Evolutionary conservation across 2,888 invertebrate genomes (phyloP), one percentile per base, ranked within the genome.

Genomic region (Drosophila peninsularis): DNA sequence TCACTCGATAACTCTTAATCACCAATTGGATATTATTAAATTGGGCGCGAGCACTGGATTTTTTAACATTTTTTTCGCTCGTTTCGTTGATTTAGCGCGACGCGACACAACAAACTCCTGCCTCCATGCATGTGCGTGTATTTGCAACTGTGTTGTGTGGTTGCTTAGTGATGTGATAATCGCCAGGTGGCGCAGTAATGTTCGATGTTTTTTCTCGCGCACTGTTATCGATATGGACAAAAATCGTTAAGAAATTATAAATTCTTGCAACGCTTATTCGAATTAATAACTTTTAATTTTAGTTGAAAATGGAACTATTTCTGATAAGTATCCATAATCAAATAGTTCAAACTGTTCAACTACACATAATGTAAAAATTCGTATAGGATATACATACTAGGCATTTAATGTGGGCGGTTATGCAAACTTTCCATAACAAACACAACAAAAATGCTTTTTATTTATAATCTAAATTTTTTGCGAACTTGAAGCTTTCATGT

Each of bases 91-190:
- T 73, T 78, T 69, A 79, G 87, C 87, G 81, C 84, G 81, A 84
- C 83, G 71, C 80, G 78, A 83, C 83, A 80, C 81, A 82, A 82
- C 82, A 82, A 82, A 82, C 79, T 71, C 44, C 62, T 72, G 60
- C 55, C 54, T 65, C 61, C 62, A 67, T 69, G 67, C 67, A 52
- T 69, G 49, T 78, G 71, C 58, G 71, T 65, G 55, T 67, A 44
- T 64, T 41, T 73, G 60, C 57, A 42, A 30, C 17, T 34, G 19
- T 44, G 42, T 58, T 37, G 56, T 73, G 17, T 75, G 74, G 74
- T 78, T 77, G 74, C 66, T 63, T 63, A 73, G 75, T 53, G 78
- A 75, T 78, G 75, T 37, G 50, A 39, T 37, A 47, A 54, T 32
- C 41, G 34, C 27, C 17, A 11, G 44, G 32, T 39, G 21, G 47